A percentile compares a stretch with the other conserved stretches of the same genome.
These are phyloP conservation scores for Bombus waltoni DNA, from an alignment of 1,140 invertebrate species.

Conservation along the genomic window DNA sequence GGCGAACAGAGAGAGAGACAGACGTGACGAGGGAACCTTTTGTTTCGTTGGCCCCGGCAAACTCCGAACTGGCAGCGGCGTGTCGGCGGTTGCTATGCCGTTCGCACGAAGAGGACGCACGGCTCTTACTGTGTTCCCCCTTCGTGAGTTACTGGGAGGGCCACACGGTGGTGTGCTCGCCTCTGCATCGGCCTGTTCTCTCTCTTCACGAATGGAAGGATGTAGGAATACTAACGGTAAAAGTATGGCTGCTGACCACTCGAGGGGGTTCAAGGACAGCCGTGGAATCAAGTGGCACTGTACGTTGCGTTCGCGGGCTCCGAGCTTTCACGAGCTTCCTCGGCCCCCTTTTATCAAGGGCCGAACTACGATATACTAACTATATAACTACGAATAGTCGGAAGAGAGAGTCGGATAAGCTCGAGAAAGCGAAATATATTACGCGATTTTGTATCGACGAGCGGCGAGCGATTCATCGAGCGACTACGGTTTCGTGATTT, in stretches of 20 bases:
- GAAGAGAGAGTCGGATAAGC: background rate
- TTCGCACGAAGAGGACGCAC: constrained; percentile 59
- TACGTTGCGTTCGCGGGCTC: constrained; percentile 33
- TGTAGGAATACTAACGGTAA: constrained; percentile 81
- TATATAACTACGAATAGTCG: too few species aligned
- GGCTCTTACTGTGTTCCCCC: constrained; percentile 55
- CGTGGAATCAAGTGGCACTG: constrained; percentile 54
- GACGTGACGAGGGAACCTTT: constrained; percentile 35
- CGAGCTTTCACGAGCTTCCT: constrained; percentile 37
- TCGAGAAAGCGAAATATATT: background rate
- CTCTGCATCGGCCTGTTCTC: constrained; percentile 28
- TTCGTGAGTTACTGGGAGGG: constrained; percentile 60
- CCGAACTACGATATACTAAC: background rate
- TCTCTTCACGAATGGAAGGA: constrained; percentile 77
- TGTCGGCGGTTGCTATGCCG: constrained; percentile 66
- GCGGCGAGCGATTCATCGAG: background rate
- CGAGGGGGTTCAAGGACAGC: constrained; percentile 78
- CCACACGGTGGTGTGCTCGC: constrained; percentile 37
- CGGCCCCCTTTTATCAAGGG: background rate
- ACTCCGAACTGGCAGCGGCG: constrained; percentile 41
- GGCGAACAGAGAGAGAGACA: background rate
- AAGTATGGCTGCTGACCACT: constrained; percentile 74
- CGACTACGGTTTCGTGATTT: too few species aligned
- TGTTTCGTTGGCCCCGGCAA: constrained; percentile 37
- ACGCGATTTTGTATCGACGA: too few species aligned